Evolutionary conservation across 2,797 vertebrate genomes (phyloP).

Genomic region (Parambassis ranga): DNA sequence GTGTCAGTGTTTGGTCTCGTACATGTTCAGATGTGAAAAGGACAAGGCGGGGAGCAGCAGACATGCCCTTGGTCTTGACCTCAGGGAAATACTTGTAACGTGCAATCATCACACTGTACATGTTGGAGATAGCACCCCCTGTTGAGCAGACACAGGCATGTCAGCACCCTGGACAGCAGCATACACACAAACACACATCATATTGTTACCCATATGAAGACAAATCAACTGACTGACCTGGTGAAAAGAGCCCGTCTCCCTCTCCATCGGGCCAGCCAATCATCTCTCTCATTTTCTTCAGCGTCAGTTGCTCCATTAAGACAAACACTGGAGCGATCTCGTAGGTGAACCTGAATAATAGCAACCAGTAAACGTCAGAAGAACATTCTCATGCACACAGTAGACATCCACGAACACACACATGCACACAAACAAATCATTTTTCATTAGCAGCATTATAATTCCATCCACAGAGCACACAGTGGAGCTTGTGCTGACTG

Average conservation of each 20-base stretch:
- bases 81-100: conserved; percentile 98
- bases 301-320: conserved; percentile 98
- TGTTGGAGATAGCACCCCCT: conserved; percentile 98
- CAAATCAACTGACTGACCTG: conserved; percentile 82
- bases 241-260: conserved; percentile 97
- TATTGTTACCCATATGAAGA: no score
- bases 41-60: conserved; percentile 91
- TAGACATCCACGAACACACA: conserved; percentile 16
- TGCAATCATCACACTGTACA: conserved; percentile 99
- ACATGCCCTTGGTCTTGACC: conserved; percentile 99
- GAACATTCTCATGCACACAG: conserved; percentile 18
- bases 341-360: conserved; percentile 92
- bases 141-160: conserved; percentile 20
- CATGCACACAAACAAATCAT: conserved; percentile 4
- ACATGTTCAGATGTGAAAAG: conserved; percentile 98
- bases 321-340: conserved; percentile 99
- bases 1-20: conserved; percentile 54
- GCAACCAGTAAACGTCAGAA: neutral
- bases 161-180: conserved; percentile 30
- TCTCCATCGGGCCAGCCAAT: conserved; percentile 94
- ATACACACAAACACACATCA: neutral
- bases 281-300: conserved; percentile 99
- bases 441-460: conserved; percentile 44
- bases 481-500: conserved; percentile 55
- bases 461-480: conserved; percentile 46